phyloP scores from a whole-genome alignment of 1,140 invertebrate species.

The Phortica variegata region DNA sequence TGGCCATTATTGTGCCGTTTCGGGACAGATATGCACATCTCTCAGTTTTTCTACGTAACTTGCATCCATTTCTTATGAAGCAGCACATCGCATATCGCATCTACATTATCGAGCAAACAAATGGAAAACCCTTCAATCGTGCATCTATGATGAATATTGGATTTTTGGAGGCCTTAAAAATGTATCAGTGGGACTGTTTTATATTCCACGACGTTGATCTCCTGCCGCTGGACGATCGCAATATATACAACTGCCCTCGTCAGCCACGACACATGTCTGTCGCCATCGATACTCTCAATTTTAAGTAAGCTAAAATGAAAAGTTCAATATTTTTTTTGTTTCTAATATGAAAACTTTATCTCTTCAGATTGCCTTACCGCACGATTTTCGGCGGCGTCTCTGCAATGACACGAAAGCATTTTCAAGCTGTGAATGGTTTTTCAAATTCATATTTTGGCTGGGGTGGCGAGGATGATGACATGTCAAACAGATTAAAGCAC shows the following conservation, averaged over 20 bases:
- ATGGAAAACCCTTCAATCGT: constrained; percentile 78
- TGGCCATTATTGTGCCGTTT: constrained; percentile 84
- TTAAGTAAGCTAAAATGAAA: constrained; percentile 64
- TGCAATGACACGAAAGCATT: constrained; percentile 79
- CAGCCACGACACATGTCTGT: constrained; percentile 95
- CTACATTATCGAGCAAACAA: constrained; percentile 91
- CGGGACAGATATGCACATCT: constrained; percentile 84
- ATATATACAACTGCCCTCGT: constrained; percentile 86
- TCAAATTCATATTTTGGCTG: constrained; percentile 92
- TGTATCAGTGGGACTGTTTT: constrained; percentile 82
- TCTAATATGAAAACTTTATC: neutral
- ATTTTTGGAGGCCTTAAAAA: constrained; percentile 79
- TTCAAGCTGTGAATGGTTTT: constrained; percentile 83
- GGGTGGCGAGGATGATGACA: constrained; percentile 92
- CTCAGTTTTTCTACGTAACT: constrained; percentile 78
- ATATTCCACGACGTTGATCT: constrained; percentile 96
- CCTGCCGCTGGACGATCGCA: constrained; percentile 87
- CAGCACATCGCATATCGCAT: constrained; percentile 93
- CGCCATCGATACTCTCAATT: constrained; percentile 86
- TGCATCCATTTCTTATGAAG: constrained; percentile 86
- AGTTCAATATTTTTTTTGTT: neutral
- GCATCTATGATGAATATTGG: constrained; percentile 96
- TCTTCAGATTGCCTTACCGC: constrained; percentile 77
- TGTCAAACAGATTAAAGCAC: constrained; percentile 78
- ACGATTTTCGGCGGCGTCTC: constrained; percentile 89